Evolutionary conservation across 2,888 invertebrate species (phyloP).

Genomic region (Thecophora atra): DNA sequence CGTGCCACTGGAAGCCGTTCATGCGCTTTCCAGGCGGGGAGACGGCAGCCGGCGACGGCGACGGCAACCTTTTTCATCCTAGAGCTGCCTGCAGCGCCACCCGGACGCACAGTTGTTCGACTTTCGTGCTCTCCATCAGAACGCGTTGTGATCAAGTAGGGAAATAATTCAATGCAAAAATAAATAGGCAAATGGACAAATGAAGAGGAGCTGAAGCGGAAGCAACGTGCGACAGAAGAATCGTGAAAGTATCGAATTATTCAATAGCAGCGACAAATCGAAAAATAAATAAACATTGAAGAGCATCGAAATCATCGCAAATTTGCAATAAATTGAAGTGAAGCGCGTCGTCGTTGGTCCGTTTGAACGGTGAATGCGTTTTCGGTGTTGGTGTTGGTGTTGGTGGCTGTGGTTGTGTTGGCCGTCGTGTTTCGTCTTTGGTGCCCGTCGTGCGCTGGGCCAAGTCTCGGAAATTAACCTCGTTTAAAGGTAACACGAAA

Average conservation of each 20-base stretch:
- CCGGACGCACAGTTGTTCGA: conserved; percentile 34
- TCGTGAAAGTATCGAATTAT: too few relatives aligned
- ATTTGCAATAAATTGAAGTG: conserved; percentile 4
- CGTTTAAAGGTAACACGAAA: conserved; percentile 30
- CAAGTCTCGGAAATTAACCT: conserved; percentile 26
- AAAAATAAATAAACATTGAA: conserved; percentile 8
- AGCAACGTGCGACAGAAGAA: not conserved
- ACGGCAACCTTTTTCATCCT: conserved; percentile 18
- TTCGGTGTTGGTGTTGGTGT: not conserved
- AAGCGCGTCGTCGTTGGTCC: conserved; percentile 19
- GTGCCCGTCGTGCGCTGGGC: conserved; percentile 3
- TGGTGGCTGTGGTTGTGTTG: not conserved
- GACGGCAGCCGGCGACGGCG: not conserved
- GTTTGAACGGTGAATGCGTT: not conserved
- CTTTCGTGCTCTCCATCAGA: conserved; percentile 33
- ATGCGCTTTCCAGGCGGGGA: conserved; percentile 6
- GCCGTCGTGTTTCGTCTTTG: conserved; percentile 3
- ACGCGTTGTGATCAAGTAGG: conserved; percentile 8
- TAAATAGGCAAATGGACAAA: conserved; percentile 13
- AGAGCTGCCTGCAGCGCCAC: conserved; percentile 15
- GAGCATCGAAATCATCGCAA: not conserved
- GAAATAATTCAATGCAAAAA: conserved; percentile 11
- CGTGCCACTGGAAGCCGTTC: conserved; percentile 16
- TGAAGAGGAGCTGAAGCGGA: not conserved
- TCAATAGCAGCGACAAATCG: not conserved